These are phyloP conservation scores for Parauchenoglanis punctatus DNA, from an alignment of 2,797 vertebrate species.

Conservation along the genomic window DNA sequence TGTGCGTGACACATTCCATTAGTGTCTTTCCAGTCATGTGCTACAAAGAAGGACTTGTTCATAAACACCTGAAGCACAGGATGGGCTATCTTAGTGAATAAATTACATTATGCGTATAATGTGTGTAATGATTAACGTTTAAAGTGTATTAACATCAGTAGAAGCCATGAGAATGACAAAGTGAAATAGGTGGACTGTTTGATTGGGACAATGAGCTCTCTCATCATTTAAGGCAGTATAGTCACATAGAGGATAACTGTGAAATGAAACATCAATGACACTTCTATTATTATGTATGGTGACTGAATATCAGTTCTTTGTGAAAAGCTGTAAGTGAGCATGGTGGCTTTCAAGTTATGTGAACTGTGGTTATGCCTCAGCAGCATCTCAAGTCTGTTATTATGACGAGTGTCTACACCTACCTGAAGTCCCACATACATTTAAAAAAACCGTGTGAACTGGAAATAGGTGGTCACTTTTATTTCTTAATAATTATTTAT, in stretches of 20 bases:
- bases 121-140: slow-evolving; percentile 12
- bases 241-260: slow-evolving; percentile 12
- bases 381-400: slow-evolving; percentile 45
- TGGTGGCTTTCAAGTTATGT: slow-evolving; percentile 58
- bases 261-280: slow-evolving; percentile 23
- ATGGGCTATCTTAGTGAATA: neutral
- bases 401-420: slow-evolving; percentile 44
- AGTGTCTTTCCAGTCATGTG: slow-evolving; percentile 44
- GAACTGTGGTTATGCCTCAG: slow-evolving; percentile 43
- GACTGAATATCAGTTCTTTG: slow-evolving; percentile 46
- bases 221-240: neutral
- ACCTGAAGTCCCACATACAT: slow-evolving; percentile 48
- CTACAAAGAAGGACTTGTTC: slow-evolving; percentile 33
- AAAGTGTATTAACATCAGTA: slow-evolving; percentile 21
- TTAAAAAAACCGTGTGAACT: slow-evolving; percentile 34
- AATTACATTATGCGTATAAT: neutral
- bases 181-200: neutral
- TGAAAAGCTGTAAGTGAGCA: slow-evolving; percentile 59
- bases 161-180: slow-evolving; percentile 2
- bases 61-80: slow-evolving; percentile 26
- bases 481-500: slow-evolving; percentile 73
- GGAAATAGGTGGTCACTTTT: slow-evolving; percentile 54
- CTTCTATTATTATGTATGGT: slow-evolving; percentile 34
- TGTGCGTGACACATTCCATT: slow-evolving; percentile 27
- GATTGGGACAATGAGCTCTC: neutral